phyloP scores from a whole-genome alignment of 2,113 vertebrate genomes.

The Rhabdomys dilectus region DNA sequence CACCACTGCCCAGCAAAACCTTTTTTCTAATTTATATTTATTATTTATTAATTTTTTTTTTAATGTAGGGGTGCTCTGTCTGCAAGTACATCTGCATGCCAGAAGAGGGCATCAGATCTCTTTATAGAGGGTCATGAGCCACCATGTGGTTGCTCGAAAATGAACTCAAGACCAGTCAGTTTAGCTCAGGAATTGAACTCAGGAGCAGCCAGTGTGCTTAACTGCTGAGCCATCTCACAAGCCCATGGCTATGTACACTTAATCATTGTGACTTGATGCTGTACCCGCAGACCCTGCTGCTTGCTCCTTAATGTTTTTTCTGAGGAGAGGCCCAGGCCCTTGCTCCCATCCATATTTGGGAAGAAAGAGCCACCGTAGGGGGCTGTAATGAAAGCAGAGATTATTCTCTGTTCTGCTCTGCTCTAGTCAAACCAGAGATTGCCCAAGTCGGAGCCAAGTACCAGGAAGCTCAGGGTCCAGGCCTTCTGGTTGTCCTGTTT shows the following conservation, averaged over 20 bases:
- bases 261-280: not conserved
- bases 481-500: slow-evolving; percentile 92
- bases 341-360: not conserved
- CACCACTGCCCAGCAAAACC: not conserved
- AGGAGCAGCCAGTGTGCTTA: not conserved
- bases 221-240: not conserved
- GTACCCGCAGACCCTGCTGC: not conserved
- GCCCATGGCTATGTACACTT: not conserved
- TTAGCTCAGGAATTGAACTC: not conserved
- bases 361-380: not conserved
- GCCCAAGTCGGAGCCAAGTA: slow-evolving; percentile 88
- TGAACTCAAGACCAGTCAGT: not conserved
- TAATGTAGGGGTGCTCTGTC: too few relatives aligned
- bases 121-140: too few relatives aligned
- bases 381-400: not conserved
- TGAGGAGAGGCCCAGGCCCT: not conserved
- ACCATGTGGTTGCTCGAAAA: not conserved
- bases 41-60: too few relatives aligned
- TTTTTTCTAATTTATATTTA: too few relatives aligned
- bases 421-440: slow-evolving; percentile 93
- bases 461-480: slow-evolving; percentile 86
- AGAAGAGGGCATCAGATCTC: too few relatives aligned
- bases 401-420: slow-evolving; percentile 56
- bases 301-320: not conserved
- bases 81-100: too few relatives aligned